A percentile compares a stretch with the other conserved stretches of the same genome.
Evolutionary conservation across 2,888 invertebrate species (phyloP).

Genomic region (Periphyllus acericola): DNA sequence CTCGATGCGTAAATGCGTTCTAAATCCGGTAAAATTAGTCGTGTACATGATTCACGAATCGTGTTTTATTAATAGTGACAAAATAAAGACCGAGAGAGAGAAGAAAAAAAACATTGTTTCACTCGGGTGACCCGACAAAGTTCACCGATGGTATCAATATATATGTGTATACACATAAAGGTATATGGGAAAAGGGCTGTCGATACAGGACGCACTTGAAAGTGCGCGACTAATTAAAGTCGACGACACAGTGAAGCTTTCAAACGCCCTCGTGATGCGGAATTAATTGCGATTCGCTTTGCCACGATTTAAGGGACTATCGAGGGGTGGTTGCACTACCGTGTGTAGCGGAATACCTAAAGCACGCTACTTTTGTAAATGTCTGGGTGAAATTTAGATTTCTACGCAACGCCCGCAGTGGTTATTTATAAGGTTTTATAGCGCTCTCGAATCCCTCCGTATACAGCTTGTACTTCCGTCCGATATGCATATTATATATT

Average conservation of each 20-base stretch:
- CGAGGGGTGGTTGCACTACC: neutral
- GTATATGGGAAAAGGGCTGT: slow-evolving; percentile 14
- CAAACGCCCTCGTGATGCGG: slow-evolving; percentile 45
- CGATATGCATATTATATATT: neutral
- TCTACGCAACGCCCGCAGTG: neutral
- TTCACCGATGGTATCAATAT: neutral
- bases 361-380: slow-evolving; percentile 26
- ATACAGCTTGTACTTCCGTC: neutral
- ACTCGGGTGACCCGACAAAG: slow-evolving; percentile 17
- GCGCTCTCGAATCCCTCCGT: no score
- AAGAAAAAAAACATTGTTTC: neutral
- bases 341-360: neutral
- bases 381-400: slow-evolving; percentile 13
- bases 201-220: slow-evolving; percentile 53
- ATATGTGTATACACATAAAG: neutral
- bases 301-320: slow-evolving; percentile 40
- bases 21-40: neutral
- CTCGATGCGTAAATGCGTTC: no score
- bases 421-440: neutral
- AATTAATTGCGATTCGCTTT: slow-evolving; percentile 60
- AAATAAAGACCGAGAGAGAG: neutral
- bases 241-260: slow-evolving; percentile 36
- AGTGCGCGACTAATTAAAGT: slow-evolving; percentile 57
- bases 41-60: neutral
- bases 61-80: neutral